These are phyloP conservation scores for Menidia beryllina DNA, from an alignment of 2,113 vertebrate species.

Conservation along the genomic window DNA sequence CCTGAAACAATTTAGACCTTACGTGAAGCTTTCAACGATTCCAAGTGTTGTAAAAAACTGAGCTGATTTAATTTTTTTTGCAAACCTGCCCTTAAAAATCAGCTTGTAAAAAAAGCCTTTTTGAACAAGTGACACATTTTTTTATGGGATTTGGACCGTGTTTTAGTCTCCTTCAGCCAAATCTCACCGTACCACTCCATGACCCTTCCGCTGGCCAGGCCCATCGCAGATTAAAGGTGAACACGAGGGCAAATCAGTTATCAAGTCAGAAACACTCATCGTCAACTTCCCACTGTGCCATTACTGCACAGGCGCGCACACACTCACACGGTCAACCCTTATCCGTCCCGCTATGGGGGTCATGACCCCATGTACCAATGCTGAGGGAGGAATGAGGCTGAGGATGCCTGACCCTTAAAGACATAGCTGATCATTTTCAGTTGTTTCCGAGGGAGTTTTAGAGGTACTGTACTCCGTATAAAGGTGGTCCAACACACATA, in stretches of 20 bases:
- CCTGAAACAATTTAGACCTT: background rate
- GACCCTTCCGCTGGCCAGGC: slow-evolving; percentile 64
- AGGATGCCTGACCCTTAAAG: slow-evolving; percentile 63
- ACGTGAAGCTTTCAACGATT: background rate
- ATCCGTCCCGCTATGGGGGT: slow-evolving; percentile 69
- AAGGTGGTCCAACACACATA: background rate
- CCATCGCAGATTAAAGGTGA: slow-evolving; percentile 82
- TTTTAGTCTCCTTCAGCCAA: slow-evolving; percentile 63
- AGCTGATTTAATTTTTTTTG: slow-evolving; percentile 5
- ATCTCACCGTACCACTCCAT: slow-evolving; percentile 72
- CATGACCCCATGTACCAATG: slow-evolving; percentile 66
- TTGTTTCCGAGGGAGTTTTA: slow-evolving; percentile 9
- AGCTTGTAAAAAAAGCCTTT: slow-evolving; percentile 34
- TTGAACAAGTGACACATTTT: slow-evolving; percentile 67
- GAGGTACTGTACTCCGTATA: background rate
- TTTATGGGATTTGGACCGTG: slow-evolving; percentile 73
- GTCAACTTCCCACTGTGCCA: slow-evolving; percentile 74
- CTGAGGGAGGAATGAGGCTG: slow-evolving; percentile 63
- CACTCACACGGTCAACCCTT: slow-evolving; percentile 52
- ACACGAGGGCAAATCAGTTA: slow-evolving; percentile 79
- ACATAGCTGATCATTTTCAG: slow-evolving; percentile 54
- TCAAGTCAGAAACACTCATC: slow-evolving; percentile 78
- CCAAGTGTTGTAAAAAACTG: background rate
- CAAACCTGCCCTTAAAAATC: slow-evolving; percentile 7
- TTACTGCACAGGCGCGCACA: slow-evolving; percentile 50